Evolutionary conservation across 1,140 invertebrate species (phyloP).

Genomic region (Drosophila neocordata): DNA sequence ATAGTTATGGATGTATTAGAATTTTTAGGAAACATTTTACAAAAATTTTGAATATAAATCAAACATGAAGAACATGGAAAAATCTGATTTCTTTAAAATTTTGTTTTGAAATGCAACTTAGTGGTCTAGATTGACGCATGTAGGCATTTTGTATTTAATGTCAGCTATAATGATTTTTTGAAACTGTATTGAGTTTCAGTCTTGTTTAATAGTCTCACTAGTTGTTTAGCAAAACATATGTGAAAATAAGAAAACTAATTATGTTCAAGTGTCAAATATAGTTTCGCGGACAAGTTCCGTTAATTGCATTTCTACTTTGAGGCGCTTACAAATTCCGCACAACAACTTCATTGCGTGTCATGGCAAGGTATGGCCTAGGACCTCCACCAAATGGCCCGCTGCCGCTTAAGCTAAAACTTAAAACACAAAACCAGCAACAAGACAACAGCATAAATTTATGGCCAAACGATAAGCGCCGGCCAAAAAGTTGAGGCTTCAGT

Average conservation of each 20-base stretch:
- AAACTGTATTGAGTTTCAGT: no score
- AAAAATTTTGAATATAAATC: neutral
- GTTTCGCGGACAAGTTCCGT: slow-evolving; percentile 60
- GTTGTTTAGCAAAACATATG: slow-evolving; percentile 12
- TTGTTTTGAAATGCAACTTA: no score
- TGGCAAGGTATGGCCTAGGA: slow-evolving; percentile 58
- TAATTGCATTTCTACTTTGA: slow-evolving; percentile 65
- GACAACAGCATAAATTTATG: slow-evolving; percentile 67
- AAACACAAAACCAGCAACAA: slow-evolving; percentile 15
- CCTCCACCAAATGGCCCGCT: slow-evolving; percentile 47
- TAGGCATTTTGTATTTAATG: no score
- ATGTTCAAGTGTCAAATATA: slow-evolving; percentile 51
- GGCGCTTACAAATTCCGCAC: slow-evolving; percentile 49
- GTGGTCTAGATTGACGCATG: no score
- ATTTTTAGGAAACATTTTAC: neutral
- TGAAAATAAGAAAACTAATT: slow-evolving; percentile 36
- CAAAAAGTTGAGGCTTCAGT: slow-evolving; percentile 18
- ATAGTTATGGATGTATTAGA: neutral
- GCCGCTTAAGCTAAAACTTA: slow-evolving; percentile 14
- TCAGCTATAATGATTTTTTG: no score
- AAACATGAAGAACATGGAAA: no score
- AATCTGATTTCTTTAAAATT: no score
- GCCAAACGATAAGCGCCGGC: slow-evolving; percentile 73
- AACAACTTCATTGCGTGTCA: slow-evolving; percentile 79
- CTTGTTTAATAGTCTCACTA: no score